A percentile compares a stretch with the other conserved stretches of the same genome.
phyloP scores from a whole-genome alignment of 2,888 invertebrate species.

The Gymnoscelis rufifasciata region DNA sequence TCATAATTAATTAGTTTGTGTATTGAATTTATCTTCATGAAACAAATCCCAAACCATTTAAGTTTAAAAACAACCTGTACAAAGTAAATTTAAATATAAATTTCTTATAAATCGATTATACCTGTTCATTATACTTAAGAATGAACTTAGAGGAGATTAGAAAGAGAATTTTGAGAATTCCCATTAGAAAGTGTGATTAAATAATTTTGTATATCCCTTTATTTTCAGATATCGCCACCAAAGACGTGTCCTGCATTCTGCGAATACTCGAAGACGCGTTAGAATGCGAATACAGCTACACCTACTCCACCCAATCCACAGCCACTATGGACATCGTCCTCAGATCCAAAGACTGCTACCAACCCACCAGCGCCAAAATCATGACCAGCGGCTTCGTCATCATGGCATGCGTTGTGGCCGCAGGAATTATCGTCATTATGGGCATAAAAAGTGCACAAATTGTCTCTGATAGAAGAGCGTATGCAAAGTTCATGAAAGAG shows the following conservation, averaged over 20 bases:
- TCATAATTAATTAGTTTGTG: no score
- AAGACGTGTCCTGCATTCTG: conserved; percentile 54
- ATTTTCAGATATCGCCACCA: conserved; percentile 38
- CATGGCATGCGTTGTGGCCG: conserved; percentile 63
- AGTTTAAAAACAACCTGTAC: no score
- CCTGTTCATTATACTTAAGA: no score
- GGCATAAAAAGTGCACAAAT: conserved; percentile 61
- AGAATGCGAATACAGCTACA: conserved; percentile 65
- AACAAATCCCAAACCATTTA: no score
- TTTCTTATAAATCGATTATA: no score
- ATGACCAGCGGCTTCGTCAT: conserved; percentile 58
- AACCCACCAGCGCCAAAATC: conserved; percentile 56
- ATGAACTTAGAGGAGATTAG: no score
- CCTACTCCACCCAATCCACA: conserved; percentile 49
- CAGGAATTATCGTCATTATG: conserved; percentile 66
- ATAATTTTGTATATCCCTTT: no score
- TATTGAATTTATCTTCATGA: no score
- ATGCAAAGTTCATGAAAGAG: conserved; percentile 70
- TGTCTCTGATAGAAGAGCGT: conserved; percentile 74
- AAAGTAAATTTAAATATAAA: no score
- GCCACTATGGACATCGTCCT: conserved; percentile 58
- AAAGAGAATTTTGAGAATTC: no score
- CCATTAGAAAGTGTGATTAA: no score
- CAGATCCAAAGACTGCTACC: conserved; percentile 54
- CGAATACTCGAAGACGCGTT: conserved; percentile 46